Base-by-base conservation (phyloP, 2,797 vertebrate genomes). In the Semaprochilodus insignis region DNA sequence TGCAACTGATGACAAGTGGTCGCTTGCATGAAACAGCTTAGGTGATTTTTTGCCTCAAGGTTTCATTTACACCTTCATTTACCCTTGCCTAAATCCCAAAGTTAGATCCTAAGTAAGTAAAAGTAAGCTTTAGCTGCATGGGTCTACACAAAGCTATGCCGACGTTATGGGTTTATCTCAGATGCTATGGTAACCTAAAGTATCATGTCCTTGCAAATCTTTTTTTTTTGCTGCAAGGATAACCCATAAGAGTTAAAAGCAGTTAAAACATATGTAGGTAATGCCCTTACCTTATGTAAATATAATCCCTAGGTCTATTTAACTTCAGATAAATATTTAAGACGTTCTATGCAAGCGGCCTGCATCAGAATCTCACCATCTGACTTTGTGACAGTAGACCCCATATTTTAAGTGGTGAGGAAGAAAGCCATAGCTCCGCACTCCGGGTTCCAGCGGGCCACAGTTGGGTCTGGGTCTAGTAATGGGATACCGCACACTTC, bases 401-500 rank as follows among this genome's bases (percentile, higher is more conserved):
- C 96, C 95, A 11, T 95, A 96, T 83, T 90, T 94, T 78, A 91
- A 92, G 81, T 90, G 81, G 17, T 80, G 92, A 25, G 93, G 88
- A 0, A 94, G 96, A 77, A 97, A 99, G 52, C 98, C 97, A 0
- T 97, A 96, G 85, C 88, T 97, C 54, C 96, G 94, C 73, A 99
- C 93, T 0, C 97, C 97, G 0, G 97, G 94, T 89, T 96, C 95
- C 0, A 80, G 51, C 0, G 96, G 91, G 59, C 97, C 97, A 0
- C 97, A 98, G 90, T 96, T 96, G 52, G 88, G 77, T 2, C 96
- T 94, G 1, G 95, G 89, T 0, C 90, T 94, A 27, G 82, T 69
- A 14, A 99, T 96, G 5, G 98, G 96, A 88, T 99, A 99, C 83
- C 97, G 96, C 63, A 96, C 91, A 0, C 97, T 97, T 63, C 95